Evolutionary conservation across 2,797 vertebrate genomes (phyloP).

Genomic region (Neostethus bicornis): DNA sequence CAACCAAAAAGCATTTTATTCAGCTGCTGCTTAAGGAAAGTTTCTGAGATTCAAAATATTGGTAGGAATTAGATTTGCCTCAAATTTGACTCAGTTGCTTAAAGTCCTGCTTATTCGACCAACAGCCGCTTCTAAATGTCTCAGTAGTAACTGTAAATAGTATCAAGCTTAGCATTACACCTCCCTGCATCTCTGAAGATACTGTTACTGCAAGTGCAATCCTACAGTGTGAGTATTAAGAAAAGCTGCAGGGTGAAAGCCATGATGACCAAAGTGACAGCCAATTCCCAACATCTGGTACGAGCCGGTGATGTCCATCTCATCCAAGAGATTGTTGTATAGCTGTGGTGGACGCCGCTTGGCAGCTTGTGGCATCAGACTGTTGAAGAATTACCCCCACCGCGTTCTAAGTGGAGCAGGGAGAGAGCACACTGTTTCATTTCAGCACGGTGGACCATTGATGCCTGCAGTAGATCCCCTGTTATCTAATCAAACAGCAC

Average conservation of each 20-base stretch:
- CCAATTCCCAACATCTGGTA: slow-evolving; percentile 83
- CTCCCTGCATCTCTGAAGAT: slow-evolving; percentile 40
- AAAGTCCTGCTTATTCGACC: too few species aligned
- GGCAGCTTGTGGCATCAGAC: slow-evolving; percentile 73
- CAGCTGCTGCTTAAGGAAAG: too few species aligned
- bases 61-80: too few species aligned
- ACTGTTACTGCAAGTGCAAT: slow-evolving; percentile 53
- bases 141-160: too few species aligned
- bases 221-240: slow-evolving; percentile 68
- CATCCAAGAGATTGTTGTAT: slow-evolving; percentile 55
- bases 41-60: too few species aligned
- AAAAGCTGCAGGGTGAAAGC: slow-evolving; percentile 65
- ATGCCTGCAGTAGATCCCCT: slow-evolving; percentile 78
- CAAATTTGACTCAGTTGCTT: too few species aligned
- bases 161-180: slow-evolving; percentile 45
- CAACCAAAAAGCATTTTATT: too few species aligned
- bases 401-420: slow-evolving; percentile 73
- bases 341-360: slow-evolving; percentile 67
- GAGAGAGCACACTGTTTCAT: slow-evolving; percentile 74
- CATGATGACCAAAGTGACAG: slow-evolving; percentile 63
- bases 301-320: slow-evolving; percentile 71
- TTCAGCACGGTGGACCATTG: slow-evolving; percentile 76
- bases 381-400: slow-evolving; percentile 73
- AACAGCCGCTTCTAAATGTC: too few species aligned
- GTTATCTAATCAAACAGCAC: slow-evolving; percentile 85